phyloP scores from a whole-genome alignment of 2,113 vertebrate species.

The zebrafish (Danio rerio) region GRCz12tu NC_133184.1:24205001-24205500 shows the following conservation, averaged over 20 bases:
- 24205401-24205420: too few species aligned
- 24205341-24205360: too few species aligned
- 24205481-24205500: too few species aligned
- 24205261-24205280: neutral
- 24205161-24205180: constrained; percentile 48
- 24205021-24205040: neutral
- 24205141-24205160: neutral
- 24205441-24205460: too few species aligned
- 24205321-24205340: too few species aligned
- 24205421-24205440: too few species aligned
- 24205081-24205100: neutral
- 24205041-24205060: constrained; percentile 34
- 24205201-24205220: constrained; percentile 61
- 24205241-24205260: neutral
- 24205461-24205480: too few species aligned
- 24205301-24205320: too few species aligned
- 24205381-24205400: too few species aligned
- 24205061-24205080: constrained; percentile 9
- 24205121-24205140: too few species aligned
- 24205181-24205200: constrained; percentile 71
- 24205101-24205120: neutral
- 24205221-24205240: constrained; percentile 51
- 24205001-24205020: constrained; percentile 5
- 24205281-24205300: too few species aligned
- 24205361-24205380: too few species aligned